Conservation (phyloP, 2,888 invertebrate species). For the Mechanitis messenoides region DNA sequence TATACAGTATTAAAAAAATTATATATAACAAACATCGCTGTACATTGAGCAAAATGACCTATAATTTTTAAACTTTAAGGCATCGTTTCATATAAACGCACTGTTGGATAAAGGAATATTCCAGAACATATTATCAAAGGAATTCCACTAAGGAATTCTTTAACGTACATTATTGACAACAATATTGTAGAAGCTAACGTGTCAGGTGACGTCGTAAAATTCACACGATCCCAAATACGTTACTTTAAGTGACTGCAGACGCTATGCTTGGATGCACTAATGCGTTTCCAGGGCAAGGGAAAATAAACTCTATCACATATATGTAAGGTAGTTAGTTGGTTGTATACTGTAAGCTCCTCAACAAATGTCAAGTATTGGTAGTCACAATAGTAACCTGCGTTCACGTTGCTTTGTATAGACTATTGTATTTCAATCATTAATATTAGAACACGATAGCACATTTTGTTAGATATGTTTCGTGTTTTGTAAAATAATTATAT, state of each 20-base stretch:
- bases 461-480: too few relatives aligned
- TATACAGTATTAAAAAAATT: too few relatives aligned
- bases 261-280: constrained; percentile 18
- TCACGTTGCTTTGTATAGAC: background rate
- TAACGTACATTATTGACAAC: constrained; percentile 10
- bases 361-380: constrained; percentile 14
- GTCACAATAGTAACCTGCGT: constrained; percentile 3
- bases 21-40: too few relatives aligned
- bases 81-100: background rate
- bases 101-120: background rate
- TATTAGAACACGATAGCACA: too few relatives aligned
- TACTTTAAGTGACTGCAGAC: constrained; percentile 19
- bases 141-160: background rate
- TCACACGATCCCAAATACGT: constrained; percentile 23
- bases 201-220: constrained; percentile 21
- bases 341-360: constrained; percentile 7
- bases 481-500: too few relatives aligned
- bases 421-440: constrained; percentile 1
- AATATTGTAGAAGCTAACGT: constrained; percentile 12
- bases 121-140: background rate
- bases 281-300: constrained; percentile 3
- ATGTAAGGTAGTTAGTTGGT: constrained; percentile 3
- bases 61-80: too few relatives aligned
- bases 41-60: too few relatives aligned
- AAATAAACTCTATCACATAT: constrained; percentile 4